phyloP scores from a whole-genome alignment of 2,888 invertebrate species.

The Cryptosula pallasiana region DNA sequence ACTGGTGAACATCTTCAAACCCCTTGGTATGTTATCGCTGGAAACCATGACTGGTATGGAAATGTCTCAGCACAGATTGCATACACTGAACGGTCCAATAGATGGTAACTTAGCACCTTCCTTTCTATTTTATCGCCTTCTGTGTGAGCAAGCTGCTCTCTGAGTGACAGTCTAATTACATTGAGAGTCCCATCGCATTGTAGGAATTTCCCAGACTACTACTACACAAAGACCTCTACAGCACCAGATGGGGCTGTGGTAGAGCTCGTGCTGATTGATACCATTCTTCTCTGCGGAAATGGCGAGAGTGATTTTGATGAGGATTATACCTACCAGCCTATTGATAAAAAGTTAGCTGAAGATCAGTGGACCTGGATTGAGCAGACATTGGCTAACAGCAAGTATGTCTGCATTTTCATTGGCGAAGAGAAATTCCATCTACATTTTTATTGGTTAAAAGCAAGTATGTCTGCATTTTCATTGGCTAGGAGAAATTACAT shows the following conservation, averaged over 20 bases:
- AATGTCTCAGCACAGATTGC: slow-evolving; percentile 56
- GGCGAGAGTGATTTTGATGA: slow-evolving; percentile 34
- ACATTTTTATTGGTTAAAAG: too few relatives aligned
- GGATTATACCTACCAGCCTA: slow-evolving; percentile 38
- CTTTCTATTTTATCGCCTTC: too few relatives aligned
- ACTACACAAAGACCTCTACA: slow-evolving; percentile 48
- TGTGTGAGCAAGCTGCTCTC: too few relatives aligned
- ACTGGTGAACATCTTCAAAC: slow-evolving; percentile 37
- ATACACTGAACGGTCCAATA: slow-evolving; percentile 45
- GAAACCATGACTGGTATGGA: slow-evolving; percentile 58
- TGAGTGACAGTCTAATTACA: too few relatives aligned
- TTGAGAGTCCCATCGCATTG: too few relatives aligned
- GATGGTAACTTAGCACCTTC: too few relatives aligned
- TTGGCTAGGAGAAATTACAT: too few relatives aligned
- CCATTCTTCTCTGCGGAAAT: slow-evolving; percentile 55
- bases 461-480: too few relatives aligned
- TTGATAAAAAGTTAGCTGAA: slow-evolving; percentile 33
- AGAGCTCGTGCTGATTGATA: slow-evolving; percentile 56
- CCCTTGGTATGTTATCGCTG: slow-evolving; percentile 56
- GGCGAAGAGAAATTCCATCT: too few relatives aligned
- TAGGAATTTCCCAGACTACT: slow-evolving; percentile 55
- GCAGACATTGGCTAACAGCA: slow-evolving; percentile 40
- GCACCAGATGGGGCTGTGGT: slow-evolving; percentile 42
- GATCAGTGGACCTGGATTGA: slow-evolving; percentile 54
- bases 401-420: too few relatives aligned